phyloP scores from a whole-genome alignment of 2,113 vertebrate species.

The Phaethon lepturus region DNA sequence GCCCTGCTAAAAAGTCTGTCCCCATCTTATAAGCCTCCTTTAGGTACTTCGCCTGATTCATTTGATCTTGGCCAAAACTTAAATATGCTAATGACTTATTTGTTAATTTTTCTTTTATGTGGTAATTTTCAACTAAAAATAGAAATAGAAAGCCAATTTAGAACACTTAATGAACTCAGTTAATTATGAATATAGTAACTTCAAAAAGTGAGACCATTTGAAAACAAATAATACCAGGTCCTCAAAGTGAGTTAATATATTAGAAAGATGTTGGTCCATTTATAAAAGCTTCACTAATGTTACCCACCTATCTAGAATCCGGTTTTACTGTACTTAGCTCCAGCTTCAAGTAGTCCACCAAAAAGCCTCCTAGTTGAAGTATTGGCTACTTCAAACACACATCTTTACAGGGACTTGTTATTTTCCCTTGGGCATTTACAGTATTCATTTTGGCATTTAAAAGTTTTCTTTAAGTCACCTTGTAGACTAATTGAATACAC shows the following conservation, averaged over 20 bases:
- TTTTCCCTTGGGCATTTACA: neutral
- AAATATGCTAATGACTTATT: neutral
- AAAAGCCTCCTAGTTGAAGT: neutral
- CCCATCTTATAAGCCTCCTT: no score
- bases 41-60: neutral
- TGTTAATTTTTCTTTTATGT: neutral
- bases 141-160: neutral
- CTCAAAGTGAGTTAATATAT: neutral
- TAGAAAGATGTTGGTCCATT: neutral
- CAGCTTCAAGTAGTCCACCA: neutral
- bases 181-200: neutral
- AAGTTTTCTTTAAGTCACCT: neutral
- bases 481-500: neutral
- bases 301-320: neutral
- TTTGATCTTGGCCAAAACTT: neutral
- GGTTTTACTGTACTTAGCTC: neutral
- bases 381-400: neutral
- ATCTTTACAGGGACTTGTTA: neutral
- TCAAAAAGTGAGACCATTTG: neutral
- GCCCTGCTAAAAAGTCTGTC: no score
- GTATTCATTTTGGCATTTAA: neutral
- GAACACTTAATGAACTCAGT: neutral
- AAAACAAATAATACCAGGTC: neutral
- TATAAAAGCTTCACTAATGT: neutral
- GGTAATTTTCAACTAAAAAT: neutral